A percentile compares a stretch with the other conserved stretches of the same genome.
phyloP scores from a whole-genome alignment of 2,113 vertebrate genomes.

The Callipepla californica region DNA sequence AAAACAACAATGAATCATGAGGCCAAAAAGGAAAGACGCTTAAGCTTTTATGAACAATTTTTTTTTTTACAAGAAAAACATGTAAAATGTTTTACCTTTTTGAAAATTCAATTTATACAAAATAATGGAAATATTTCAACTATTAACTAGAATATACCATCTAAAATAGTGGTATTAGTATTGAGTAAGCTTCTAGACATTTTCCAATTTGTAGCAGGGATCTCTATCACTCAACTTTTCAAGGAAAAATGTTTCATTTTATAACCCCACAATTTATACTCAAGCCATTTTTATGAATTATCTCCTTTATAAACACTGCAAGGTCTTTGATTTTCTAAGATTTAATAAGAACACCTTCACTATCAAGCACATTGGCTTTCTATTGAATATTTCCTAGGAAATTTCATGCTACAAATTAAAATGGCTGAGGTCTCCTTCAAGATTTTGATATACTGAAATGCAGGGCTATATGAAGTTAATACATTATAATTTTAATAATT shows the following conservation, averaged over 20 bases:
- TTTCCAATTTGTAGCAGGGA: background rate
- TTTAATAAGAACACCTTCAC: background rate
- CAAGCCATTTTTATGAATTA: background rate
- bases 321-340: background rate
- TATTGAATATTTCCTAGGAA: background rate
- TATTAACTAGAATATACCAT: background rate
- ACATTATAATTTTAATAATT: background rate
- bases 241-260: background rate
- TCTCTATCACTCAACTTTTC: background rate
- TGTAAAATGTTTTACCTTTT: background rate
- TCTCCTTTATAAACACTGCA: background rate
- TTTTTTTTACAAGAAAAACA: background rate
- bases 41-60: background rate
- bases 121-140: background rate
- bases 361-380: background rate
- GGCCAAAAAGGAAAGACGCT: background rate
- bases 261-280: background rate
- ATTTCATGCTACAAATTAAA: background rate
- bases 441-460: background rate
- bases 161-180: background rate
- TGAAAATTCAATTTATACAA: background rate
- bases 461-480: background rate
- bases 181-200: background rate
- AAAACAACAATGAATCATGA: background rate
- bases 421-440: background rate